Conservation (phyloP, 2,888 invertebrate genomes). For the Bedellia somnulentella region DNA sequence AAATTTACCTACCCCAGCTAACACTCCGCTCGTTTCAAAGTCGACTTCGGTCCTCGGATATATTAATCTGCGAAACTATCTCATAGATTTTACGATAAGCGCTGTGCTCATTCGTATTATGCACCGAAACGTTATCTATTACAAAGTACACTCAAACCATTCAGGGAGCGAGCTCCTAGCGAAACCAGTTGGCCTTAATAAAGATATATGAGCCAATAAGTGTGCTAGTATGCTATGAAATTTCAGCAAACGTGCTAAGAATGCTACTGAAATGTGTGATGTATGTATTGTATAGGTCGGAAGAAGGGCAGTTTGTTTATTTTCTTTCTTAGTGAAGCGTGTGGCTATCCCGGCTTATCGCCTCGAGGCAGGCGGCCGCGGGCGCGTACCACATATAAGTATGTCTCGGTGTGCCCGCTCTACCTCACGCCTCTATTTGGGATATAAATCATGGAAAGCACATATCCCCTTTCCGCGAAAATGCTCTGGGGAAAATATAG, state of each 20-base stretch:
- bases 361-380: constrained; percentile 36
- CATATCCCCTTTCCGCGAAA: constrained; percentile 52
- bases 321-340: constrained; percentile 36
- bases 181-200: neutral
- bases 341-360: constrained; percentile 42
- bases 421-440: constrained; percentile 40
- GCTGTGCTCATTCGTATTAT: too few relatives aligned
- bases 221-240: constrained; percentile 2
- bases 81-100: neutral
- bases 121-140: too few relatives aligned
- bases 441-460: constrained; percentile 55
- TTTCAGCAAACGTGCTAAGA: constrained; percentile 17
- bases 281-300: constrained; percentile 1
- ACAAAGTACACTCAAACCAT: too few relatives aligned
- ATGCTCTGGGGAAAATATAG: constrained; percentile 33
- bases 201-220: neutral
- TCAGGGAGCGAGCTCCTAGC: neutral
- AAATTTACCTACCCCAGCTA: neutral
- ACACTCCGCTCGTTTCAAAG: neutral
- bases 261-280: constrained; percentile 40
- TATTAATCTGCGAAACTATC: neutral
- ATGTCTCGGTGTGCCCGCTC: constrained; percentile 13
- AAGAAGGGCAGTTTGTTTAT: constrained; percentile 43
- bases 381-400: neutral
- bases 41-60: too few relatives aligned